Evolutionary conservation across 2,888 invertebrate species (phyloP).

Genomic region (Lochmaea capreae): DNA sequence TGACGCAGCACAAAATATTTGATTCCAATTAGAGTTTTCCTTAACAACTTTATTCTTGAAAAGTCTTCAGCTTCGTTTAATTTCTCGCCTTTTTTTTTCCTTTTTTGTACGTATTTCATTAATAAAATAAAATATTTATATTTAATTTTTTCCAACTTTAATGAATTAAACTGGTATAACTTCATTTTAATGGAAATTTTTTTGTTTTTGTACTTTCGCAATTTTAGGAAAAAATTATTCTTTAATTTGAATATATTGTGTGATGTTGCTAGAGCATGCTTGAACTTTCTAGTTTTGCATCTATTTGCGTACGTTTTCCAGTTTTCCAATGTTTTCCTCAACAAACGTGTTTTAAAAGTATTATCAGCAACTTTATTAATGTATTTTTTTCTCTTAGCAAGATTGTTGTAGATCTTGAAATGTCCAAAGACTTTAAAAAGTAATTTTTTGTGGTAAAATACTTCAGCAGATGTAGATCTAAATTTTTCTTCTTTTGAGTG

Average conservation of each 20-base stretch:
- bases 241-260: conserved; percentile 45
- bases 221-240: conserved; percentile 41
- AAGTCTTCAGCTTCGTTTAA: neutral
- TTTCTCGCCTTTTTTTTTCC: neutral
- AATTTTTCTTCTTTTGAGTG: conserved; percentile 36
- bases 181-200: neutral
- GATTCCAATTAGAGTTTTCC: neutral
- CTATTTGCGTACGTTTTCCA: conserved; percentile 39
- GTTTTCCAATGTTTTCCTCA: conserved; percentile 30
- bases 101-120: conserved; percentile 1
- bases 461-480: conserved; percentile 35
- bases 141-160: neutral
- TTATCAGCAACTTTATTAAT: conserved; percentile 11
- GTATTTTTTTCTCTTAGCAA: conserved; percentile 24
- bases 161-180: neutral
- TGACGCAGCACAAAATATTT: neutral
- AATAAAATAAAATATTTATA: conserved; percentile 7
- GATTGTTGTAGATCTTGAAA: conserved; percentile 22
- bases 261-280: conserved; percentile 39
- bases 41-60: conserved; percentile 3
- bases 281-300: conserved; percentile 37
- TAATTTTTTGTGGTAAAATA: conserved; percentile 41
- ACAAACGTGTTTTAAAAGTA: conserved; percentile 42
- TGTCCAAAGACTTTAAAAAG: conserved; percentile 25
- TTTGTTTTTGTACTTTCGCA: conserved; percentile 37